Conservation (phyloP, 2,888 invertebrate genomes). For the Latheticus oryzae region DNA sequence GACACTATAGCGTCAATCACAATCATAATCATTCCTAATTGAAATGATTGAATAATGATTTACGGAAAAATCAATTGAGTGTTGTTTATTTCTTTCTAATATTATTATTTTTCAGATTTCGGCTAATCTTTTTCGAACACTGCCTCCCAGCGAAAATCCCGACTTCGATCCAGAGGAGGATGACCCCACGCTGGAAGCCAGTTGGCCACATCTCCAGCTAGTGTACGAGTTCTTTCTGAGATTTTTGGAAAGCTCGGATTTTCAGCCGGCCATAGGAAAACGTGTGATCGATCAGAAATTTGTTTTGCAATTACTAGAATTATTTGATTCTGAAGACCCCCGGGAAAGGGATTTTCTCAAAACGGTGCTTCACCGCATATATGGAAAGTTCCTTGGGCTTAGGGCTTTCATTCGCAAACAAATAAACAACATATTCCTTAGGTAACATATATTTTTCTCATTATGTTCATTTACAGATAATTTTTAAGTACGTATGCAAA, state of each 20-base stretch:
- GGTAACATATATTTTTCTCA: no score
- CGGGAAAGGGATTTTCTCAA: slow-evolving; percentile 96
- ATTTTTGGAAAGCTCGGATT: slow-evolving; percentile 98
- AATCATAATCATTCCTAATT: slow-evolving; percentile 3
- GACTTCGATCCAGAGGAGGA: slow-evolving; percentile 99
- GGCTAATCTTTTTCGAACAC: slow-evolving; percentile 96
- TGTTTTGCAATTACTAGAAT: slow-evolving; percentile 92
- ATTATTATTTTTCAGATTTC: slow-evolving; percentile 68
- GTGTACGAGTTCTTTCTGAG: slow-evolving; percentile 99
- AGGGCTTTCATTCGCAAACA: slow-evolving; percentile 98
- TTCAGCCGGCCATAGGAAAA: slow-evolving; percentile 90
- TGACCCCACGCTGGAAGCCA: slow-evolving; percentile 98
- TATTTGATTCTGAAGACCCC: slow-evolving; percentile 98
- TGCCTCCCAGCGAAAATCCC: slow-evolving; percentile 95
- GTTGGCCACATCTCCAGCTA: slow-evolving; percentile 99
- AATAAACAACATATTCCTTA: slow-evolving; percentile 96
- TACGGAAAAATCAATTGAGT: slow-evolving; percentile 1
- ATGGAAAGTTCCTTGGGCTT: slow-evolving; percentile 96
- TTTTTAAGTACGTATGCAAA: no score
- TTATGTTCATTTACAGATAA: no score
- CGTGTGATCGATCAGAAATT: slow-evolving; percentile 96
- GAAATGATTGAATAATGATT: slow-evolving; percentile 16
- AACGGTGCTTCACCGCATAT: slow-evolving; percentile 97
- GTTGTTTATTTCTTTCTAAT: no score
- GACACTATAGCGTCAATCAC: slow-evolving; percentile 1